A percentile compares a stretch with the other conserved stretches of the same genome.
Conservation (phyloP, 2,888 invertebrate genomes). For the Aplocera efformata region DNA sequence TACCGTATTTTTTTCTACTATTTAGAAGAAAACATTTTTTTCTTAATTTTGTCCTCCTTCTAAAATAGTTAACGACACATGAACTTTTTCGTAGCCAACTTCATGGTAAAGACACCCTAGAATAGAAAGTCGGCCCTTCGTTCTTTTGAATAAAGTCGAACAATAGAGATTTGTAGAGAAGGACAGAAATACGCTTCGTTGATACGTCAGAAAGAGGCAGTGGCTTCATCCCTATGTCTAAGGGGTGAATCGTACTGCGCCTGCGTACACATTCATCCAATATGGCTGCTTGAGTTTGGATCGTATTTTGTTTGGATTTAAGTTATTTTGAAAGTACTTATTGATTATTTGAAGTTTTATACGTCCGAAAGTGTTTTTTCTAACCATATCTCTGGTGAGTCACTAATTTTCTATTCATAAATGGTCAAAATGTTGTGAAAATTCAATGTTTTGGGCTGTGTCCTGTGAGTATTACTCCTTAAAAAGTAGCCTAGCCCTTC, state of each 20-base stretch:
- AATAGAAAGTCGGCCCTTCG: constrained; percentile 56
- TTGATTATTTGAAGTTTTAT: not conserved
- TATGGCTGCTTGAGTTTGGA: constrained; percentile 65
- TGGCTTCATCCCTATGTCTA: constrained; percentile 51
- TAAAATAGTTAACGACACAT: constrained; percentile 1
- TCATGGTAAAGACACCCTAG: constrained; percentile 44
- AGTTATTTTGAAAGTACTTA: constrained; percentile 3
- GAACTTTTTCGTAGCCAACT: constrained; percentile 43
- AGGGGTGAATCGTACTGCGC: constrained; percentile 52
- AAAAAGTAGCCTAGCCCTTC: too few species aligned
- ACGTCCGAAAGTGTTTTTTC: not conserved
- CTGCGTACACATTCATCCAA: constrained; percentile 62
- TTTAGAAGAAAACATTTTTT: too few species aligned
- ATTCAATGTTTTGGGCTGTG: too few species aligned
- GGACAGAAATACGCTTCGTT: constrained; percentile 28
- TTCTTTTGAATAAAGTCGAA: constrained; percentile 54
- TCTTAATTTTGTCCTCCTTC: too few species aligned
- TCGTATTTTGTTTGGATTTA: constrained; percentile 41
- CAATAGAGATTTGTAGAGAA: constrained; percentile 45
- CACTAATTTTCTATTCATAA: not conserved
- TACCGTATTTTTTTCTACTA: too few species aligned
- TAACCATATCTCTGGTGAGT: constrained; percentile 3
- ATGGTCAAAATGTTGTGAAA: too few species aligned
- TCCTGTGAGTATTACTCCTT: too few species aligned
- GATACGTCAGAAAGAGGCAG: constrained; percentile 38